Conservation (phyloP, 2,797 vertebrate species). For the Mionectes olivaceus region DNA sequence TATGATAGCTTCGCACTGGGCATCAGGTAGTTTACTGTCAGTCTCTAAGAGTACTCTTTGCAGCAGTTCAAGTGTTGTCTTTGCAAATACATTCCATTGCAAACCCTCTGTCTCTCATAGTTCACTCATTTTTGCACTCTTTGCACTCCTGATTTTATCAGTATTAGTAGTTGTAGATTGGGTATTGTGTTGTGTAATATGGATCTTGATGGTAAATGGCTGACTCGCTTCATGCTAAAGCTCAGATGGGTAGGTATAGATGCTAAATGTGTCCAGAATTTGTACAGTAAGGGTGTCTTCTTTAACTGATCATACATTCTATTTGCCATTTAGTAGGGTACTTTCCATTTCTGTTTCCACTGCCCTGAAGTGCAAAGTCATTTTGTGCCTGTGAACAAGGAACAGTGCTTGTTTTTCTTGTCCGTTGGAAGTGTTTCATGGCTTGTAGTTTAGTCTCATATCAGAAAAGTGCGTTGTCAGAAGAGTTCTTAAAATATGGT, state of each 20-base stretch:
- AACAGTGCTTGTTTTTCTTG: background rate
- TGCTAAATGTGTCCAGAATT: background rate
- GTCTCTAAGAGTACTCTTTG: background rate
- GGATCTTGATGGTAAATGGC: background rate
- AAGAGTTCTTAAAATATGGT: background rate
- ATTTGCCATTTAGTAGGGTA: background rate
- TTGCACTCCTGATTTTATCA: background rate
- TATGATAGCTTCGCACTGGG: background rate
- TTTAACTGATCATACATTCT: background rate
- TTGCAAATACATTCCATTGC: background rate
- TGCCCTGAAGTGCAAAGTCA: background rate
- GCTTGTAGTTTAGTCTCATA: background rate
- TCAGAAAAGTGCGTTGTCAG: background rate
- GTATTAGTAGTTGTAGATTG: background rate
- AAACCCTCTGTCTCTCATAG: background rate
- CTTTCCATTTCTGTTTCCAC: background rate
- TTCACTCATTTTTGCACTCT: background rate
- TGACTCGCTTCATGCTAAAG: background rate
- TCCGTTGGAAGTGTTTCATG: background rate
- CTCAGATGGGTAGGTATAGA: background rate
- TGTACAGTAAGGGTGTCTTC: background rate
- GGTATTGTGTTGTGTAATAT: background rate
- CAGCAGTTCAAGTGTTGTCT: background rate
- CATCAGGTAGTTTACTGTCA: background rate
- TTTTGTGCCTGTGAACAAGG: background rate